A percentile compares a stretch with the other conserved stretches of the same genome.
Conservation (phyloP, 2,888 invertebrate genomes). For the Melinopterus prodromus region DNA sequence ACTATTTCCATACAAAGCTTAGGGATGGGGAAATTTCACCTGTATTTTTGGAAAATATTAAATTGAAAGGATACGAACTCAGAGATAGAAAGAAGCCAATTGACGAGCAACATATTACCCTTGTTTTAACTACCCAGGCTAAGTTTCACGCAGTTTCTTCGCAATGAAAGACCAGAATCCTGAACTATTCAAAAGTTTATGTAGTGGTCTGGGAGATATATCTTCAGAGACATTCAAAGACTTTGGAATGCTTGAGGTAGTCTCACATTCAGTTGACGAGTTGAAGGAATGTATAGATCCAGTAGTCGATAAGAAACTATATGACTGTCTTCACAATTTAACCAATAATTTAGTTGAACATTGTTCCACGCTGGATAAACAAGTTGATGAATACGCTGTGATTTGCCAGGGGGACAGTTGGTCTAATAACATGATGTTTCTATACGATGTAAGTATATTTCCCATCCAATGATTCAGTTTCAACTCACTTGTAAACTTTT, state of each 20-base stretch:
- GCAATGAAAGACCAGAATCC: constrained; percentile 49
- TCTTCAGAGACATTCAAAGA: background rate
- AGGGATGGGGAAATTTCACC: constrained; percentile 34
- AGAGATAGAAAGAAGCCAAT: constrained; percentile 48
- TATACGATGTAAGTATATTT: constrained; percentile 34
- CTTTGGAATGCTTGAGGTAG: background rate
- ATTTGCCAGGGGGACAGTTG: constrained; percentile 41
- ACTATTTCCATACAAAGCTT: constrained; percentile 34
- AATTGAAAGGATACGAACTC: constrained; percentile 45
- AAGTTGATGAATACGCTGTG: constrained; percentile 37
- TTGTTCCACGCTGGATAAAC: background rate
- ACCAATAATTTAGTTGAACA: constrained; percentile 6
- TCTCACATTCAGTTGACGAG: background rate
- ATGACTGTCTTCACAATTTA: background rate
- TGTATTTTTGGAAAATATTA: constrained; percentile 50
- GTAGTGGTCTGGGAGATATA: constrained; percentile 11
- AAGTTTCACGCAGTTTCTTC: constrained; percentile 52
- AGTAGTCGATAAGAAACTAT: constrained; percentile 14
- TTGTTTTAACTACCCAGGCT: constrained; percentile 50
- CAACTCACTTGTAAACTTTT: background rate
- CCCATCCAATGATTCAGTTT: background rate
- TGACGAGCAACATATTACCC: constrained; percentile 48
- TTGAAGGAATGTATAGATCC: constrained; percentile 22
- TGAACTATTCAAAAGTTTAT: constrained; percentile 31
- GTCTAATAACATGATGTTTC: constrained; percentile 42